A percentile compares a stretch with the other conserved stretches of the same genome.
phyloP scores from a whole-genome alignment of 2,888 invertebrate genomes.

The Amphipoea lucens region DNA sequence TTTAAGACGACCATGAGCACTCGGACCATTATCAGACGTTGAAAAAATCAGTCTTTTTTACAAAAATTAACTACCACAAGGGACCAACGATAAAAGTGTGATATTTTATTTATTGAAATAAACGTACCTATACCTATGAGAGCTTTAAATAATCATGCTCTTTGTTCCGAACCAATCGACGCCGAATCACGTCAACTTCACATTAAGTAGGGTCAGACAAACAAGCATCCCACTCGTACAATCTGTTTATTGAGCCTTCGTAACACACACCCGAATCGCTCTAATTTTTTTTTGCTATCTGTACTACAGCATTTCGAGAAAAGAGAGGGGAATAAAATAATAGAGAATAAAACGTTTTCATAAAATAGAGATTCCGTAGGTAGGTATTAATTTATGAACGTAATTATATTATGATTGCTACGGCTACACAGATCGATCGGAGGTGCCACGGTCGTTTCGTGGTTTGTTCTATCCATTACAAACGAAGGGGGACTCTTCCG shows the following conservation, averaged over 20 bases:
- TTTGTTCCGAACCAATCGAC: conserved; percentile 25
- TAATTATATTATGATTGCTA: too few species aligned
- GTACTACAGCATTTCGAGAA: background rate
- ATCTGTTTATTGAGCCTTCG: conserved; percentile 50
- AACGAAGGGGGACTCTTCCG: too few species aligned
- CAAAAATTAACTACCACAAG: background rate
- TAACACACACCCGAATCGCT: conserved; percentile 30
- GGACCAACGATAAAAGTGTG: background rate
- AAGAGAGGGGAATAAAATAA: background rate
- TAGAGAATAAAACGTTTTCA: background rate
- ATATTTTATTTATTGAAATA: background rate
- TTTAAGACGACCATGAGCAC: too few species aligned
- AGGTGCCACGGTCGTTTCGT: background rate
- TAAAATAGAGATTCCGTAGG: background rate
- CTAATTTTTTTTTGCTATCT: conserved; percentile 28
- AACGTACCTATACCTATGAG: background rate
- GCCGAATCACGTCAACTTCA: conserved; percentile 37
- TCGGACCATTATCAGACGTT: too few species aligned
- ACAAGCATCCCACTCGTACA: conserved; percentile 38
- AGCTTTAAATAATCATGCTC: conserved; percentile 14
- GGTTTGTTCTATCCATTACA: too few species aligned
- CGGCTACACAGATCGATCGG: too few species aligned
- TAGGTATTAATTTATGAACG: background rate
- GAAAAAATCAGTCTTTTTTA: background rate
- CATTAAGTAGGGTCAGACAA: conserved; percentile 50